phyloP scores from a whole-genome alignment of 2,113 vertebrate species.

The Muntiacus muntjak region DNA sequence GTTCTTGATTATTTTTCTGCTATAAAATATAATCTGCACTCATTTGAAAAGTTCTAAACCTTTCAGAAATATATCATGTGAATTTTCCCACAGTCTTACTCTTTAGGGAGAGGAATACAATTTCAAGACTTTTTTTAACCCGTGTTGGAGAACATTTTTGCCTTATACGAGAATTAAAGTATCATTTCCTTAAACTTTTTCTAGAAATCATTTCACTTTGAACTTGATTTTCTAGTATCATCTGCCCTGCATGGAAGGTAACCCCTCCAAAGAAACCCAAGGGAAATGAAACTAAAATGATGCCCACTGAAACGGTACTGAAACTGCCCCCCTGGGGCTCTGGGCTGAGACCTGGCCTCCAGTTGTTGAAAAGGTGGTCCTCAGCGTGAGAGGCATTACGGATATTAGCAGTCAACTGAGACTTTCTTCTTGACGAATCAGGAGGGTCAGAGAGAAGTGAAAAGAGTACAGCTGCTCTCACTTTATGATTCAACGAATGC shows the following conservation, averaged over 20 bases:
- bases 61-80: not conserved
- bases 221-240: not conserved
- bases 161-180: not conserved
- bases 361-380: not conserved
- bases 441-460: constrained; percentile 2
- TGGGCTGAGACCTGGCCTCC: not conserved
- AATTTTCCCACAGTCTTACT: not conserved
- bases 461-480: not conserved
- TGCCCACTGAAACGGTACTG: not conserved
- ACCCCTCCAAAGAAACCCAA: not conserved
- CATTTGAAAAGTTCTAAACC: not conserved
- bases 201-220: not conserved
- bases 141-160: not conserved
- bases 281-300: not conserved
- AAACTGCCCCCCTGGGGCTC: not conserved
- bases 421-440: constrained; percentile 9
- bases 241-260: not conserved
- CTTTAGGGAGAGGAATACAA: not conserved
- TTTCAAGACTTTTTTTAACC: not conserved
- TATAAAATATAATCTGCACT: not conserved
- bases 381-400: too few species aligned
- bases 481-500: not conserved
- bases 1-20: not conserved
- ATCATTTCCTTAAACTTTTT: not conserved
- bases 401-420: not conserved